These are phyloP conservation scores for Eonycteris spelaea DNA, from an alignment of 2,113 vertebrate genomes.

Conservation along the genomic window DNA sequence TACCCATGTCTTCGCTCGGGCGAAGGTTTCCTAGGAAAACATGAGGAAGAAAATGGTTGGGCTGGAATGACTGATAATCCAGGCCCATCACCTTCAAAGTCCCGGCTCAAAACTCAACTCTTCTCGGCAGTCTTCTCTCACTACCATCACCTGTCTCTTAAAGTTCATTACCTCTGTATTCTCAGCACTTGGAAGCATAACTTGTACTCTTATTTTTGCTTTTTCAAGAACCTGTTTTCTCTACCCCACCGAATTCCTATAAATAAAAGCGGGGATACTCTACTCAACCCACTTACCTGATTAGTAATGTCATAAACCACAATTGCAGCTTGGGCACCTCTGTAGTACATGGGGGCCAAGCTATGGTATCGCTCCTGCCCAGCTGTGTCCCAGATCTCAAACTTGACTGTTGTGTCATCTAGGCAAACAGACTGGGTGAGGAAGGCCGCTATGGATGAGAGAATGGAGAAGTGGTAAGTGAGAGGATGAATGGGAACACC, in stretches of 20 bases:
- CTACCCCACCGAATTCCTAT: constrained; percentile 1
- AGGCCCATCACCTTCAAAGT: not conserved
- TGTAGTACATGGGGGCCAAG: constrained; percentile 89
- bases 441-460: constrained; percentile 80
- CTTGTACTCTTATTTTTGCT: constrained; percentile 27
- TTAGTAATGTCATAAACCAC: constrained; percentile 89
- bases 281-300: constrained; percentile 78
- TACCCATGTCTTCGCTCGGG: constrained; percentile 87
- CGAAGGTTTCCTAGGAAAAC: constrained; percentile 83
- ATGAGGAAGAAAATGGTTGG: not conserved
- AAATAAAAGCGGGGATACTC: constrained; percentile 3
- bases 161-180: not conserved
- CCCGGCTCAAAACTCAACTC: not conserved
- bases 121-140: not conserved
- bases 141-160: not conserved
- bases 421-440: constrained; percentile 88
- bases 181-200: not conserved
- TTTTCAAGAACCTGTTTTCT: constrained; percentile 33
- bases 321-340: constrained; percentile 86
- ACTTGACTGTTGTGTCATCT: constrained; percentile 88
- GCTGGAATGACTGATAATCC: not conserved
- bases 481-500: not conserved
- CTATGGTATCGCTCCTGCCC: constrained; percentile 88
- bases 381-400: constrained; percentile 90
- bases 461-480: not conserved